Conservation (phyloP, 2,888 invertebrate species). For the Rhingia campestris region DNA sequence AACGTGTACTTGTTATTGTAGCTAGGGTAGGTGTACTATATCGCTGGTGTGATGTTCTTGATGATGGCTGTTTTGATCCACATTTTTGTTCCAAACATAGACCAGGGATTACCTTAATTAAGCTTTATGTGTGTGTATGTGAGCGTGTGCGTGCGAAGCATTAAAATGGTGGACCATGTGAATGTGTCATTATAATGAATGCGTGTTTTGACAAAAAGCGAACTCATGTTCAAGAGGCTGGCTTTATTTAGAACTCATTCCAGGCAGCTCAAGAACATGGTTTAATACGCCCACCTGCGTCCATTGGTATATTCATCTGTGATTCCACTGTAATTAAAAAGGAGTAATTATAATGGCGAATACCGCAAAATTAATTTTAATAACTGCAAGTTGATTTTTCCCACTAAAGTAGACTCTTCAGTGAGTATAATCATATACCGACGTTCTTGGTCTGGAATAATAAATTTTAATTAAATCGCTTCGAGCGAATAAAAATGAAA, state of each 20-base stretch:
- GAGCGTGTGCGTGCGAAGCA: neutral
- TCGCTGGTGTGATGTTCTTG: constrained; percentile 10
- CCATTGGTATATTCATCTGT: neutral
- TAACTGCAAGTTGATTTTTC: constrained; percentile 35
- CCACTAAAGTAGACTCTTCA: neutral
- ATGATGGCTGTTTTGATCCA: constrained; percentile 12
- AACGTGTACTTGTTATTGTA: constrained; percentile 30
- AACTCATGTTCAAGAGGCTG: constrained; percentile 22
- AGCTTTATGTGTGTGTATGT: neutral
- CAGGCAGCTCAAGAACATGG: neutral
- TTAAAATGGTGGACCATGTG: no score
- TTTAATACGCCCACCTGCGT: neutral
- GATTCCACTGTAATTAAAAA: constrained; percentile 28
- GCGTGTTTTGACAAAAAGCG: constrained; percentile 43
- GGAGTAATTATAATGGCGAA: constrained; percentile 50
- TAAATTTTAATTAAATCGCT: constrained; percentile 43
- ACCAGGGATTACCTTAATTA: constrained; percentile 46
- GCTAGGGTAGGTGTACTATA: neutral
- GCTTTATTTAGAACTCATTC: neutral
- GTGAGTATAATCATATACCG: neutral
- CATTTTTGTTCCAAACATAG: constrained; percentile 16
- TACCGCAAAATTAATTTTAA: constrained; percentile 46
- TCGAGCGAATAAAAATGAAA: neutral
- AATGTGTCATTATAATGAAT: constrained; percentile 54
- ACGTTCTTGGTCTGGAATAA: neutral